phyloP scores from a whole-genome alignment of 64 coral and sea anemone species.

The Stylophora pistillata region DNA sequence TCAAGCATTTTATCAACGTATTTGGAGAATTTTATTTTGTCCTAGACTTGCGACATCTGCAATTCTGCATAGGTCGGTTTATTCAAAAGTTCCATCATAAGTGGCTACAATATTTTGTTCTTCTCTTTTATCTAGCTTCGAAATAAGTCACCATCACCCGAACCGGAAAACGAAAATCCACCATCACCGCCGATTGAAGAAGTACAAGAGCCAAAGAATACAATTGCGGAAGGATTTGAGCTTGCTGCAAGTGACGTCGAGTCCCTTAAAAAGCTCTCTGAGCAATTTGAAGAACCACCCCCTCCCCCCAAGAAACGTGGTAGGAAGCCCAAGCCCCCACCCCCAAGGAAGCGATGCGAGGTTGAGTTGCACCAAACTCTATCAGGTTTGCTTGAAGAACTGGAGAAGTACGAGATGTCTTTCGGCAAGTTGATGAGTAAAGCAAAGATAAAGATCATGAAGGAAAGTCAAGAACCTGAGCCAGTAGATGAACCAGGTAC shows the following conservation, averaged over 20 bases:
- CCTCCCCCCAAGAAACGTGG: conserved; percentile 78
- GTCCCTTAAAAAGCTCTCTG: conserved; percentile 75
- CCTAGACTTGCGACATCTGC: too few species aligned
- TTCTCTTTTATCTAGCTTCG: conserved; percentile 42
- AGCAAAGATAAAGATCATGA: conserved; percentile 96
- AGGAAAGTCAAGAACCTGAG: conserved; percentile 86
- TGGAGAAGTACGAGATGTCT: conserved; percentile 87
- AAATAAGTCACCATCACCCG: conserved; percentile 6
- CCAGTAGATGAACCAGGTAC: conserved; percentile 80
- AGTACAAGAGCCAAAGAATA: conserved; percentile 6
- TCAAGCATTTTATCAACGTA: too few species aligned
- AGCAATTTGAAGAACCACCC: conserved; percentile 84
- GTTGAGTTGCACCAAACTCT: conserved; percentile 83
- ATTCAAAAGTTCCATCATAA: background rate
- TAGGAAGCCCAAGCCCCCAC: conserved; percentile 79
- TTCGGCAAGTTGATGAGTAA: conserved; percentile 83
- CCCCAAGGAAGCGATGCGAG: conserved; percentile 85
- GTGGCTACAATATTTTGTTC: background rate
- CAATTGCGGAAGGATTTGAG: conserved; percentile 74
- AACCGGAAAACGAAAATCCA: background rate
- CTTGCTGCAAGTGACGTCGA: conserved; percentile 75
- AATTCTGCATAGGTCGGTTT: too few species aligned
- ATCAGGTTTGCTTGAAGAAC: conserved; percentile 76
- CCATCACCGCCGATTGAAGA: background rate
- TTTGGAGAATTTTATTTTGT: too few species aligned